Conservation (phyloP, 37 sponge, comb jelly and placozoan genomes). For the Aplysina aerophoba region DNA sequence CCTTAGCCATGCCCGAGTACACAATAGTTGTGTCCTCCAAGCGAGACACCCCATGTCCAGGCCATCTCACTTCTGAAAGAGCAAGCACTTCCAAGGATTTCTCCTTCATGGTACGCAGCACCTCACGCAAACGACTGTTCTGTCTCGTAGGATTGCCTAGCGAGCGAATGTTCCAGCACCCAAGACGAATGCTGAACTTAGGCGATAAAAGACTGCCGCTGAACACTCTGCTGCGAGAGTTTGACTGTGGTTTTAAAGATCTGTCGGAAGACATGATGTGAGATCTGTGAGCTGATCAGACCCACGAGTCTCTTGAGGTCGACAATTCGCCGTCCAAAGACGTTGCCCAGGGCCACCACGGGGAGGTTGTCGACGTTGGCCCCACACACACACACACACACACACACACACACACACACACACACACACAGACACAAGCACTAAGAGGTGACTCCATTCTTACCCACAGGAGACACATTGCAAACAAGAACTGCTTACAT, state of each 20-base stretch:
- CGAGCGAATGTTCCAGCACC: background rate
- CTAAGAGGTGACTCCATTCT: too few relatives aligned
- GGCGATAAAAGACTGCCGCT: background rate
- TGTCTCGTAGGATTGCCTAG: background rate
- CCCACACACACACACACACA: slow-evolving; percentile 1
- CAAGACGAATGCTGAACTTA: background rate
- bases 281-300: background rate
- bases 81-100: slow-evolving; percentile 8
- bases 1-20: background rate
- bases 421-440: too few relatives aligned
- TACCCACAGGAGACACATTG: too few relatives aligned
- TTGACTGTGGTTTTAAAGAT: background rate
- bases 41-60: background rate
- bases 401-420: too few relatives aligned
- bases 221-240: background rate
- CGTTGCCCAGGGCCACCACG: background rate
- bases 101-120: background rate
- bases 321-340: too few relatives aligned
- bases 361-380: background rate
- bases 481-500: too few relatives aligned
- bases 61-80: slow-evolving; percentile 4
- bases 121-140: background rate
- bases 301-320: background rate
- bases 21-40: background rate
- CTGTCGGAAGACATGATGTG: background rate